phyloP scores from a whole-genome alignment of 2,113 vertebrate genomes.

The Symphodus melops region DNA sequence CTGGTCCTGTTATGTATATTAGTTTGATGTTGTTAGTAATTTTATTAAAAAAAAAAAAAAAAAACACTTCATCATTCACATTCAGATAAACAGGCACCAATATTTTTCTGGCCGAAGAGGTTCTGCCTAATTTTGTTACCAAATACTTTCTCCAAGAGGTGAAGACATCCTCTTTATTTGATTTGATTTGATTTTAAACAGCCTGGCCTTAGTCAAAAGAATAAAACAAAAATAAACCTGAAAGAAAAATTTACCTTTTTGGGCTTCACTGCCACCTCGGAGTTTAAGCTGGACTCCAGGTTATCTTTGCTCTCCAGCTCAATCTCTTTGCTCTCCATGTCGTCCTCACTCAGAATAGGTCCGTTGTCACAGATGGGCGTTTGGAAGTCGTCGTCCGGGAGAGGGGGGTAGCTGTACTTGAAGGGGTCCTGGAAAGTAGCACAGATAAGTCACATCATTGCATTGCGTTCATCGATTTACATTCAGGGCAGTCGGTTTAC shows the following conservation, averaged over 20 bases:
- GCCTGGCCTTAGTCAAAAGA: background rate
- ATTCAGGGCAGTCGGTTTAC: background rate
- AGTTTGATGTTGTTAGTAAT: background rate
- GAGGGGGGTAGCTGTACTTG: constrained; percentile 96
- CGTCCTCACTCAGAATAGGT: constrained; percentile 91
- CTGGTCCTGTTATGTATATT: background rate
- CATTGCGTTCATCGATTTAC: background rate
- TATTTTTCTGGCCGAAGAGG: background rate
- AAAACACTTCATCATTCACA: background rate
- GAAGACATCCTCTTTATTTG: background rate
- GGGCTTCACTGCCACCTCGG: constrained; percentile 83
- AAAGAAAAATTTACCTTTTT: constrained; percentile 88
- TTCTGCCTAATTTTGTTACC: background rate
- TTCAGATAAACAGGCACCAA: background rate
- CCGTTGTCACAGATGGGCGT: constrained; percentile 95
- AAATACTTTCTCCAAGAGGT: background rate
- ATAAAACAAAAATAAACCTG: background rate
- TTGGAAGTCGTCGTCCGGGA: constrained; percentile 97
- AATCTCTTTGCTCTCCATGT: constrained; percentile 90
- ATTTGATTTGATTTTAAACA: too few relatives aligned
- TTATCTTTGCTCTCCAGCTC: constrained; percentile 88
- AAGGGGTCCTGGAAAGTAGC: constrained; percentile 89
- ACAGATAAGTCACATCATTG: constrained; percentile 12
- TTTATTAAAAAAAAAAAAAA: background rate
- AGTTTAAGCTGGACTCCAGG: constrained; percentile 85